These are phyloP conservation scores for Xanthia icteritia DNA, from an alignment of 2,888 invertebrate species.

Conservation along the genomic window DNA sequence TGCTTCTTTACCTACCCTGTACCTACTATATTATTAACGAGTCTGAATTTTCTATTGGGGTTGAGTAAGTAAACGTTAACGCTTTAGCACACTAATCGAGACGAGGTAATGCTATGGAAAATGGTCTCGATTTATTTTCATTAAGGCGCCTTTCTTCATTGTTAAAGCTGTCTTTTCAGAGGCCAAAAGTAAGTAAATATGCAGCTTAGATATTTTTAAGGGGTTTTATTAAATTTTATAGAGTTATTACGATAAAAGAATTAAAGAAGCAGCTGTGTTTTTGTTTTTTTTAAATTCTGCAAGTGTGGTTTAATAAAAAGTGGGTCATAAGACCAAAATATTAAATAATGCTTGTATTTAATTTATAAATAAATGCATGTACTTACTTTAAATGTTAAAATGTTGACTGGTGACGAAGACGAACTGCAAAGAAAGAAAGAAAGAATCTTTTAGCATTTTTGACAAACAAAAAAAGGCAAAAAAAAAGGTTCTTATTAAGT, in stretches of 20 bases:
- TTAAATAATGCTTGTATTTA: no score
- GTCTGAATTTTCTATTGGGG: not conserved
- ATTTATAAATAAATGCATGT: not conserved
- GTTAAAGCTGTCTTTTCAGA: not conserved
- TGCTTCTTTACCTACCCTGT: no score
- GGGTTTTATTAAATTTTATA: not conserved
- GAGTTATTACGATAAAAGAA: not conserved
- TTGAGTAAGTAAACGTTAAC: not conserved
- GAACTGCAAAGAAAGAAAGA: slow-evolving; percentile 16
- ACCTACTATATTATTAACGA: not conserved
- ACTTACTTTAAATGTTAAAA: slow-evolving; percentile 28
- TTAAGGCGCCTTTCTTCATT: slow-evolving; percentile 8
- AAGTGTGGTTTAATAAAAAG: not conserved
- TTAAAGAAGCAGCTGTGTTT: not conserved
- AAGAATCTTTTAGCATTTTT: not conserved
- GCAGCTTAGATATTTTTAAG: not conserved
- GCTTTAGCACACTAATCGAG: not conserved
- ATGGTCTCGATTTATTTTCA: slow-evolving; percentile 16
- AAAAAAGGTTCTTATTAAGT: no score
- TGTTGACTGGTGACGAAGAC: not conserved
- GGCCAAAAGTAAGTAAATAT: no score
- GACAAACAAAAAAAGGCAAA: not conserved
- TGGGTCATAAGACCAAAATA: no score
- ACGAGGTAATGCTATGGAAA: not conserved
- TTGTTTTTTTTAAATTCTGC: not conserved